Conservation (phyloP, 2,797 vertebrate genomes). For the Sebastes diaconus region DNA sequence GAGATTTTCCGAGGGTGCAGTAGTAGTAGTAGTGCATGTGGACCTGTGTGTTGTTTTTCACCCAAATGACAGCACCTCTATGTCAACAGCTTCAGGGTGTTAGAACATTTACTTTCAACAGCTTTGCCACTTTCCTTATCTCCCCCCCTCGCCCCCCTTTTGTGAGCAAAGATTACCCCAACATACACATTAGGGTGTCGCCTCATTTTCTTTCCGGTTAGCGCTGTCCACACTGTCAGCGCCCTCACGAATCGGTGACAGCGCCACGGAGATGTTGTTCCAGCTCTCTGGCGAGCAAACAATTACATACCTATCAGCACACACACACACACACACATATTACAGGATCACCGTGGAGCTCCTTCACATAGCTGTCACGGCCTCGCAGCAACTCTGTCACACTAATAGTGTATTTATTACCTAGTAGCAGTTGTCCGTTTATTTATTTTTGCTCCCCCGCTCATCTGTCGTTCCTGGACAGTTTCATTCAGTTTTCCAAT, state of each 20-base stretch:
- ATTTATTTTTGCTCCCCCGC: slow-evolving; percentile 12
- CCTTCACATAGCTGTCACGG: slow-evolving; percentile 15
- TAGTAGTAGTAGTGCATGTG: not conserved
- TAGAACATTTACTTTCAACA: not conserved
- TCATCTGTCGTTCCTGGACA: slow-evolving; percentile 29
- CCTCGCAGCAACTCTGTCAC: slow-evolving; percentile 14
- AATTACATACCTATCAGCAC: not conserved
- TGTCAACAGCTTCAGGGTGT: not conserved
- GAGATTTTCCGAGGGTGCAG: slow-evolving; percentile 23
- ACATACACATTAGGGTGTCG: not conserved
- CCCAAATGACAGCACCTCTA: not conserved
- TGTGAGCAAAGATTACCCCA: slow-evolving; percentile 1
- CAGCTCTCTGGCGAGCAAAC: not conserved
- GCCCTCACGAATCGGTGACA: not conserved
- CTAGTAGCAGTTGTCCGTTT: slow-evolving; percentile 4
- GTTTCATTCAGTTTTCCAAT: slow-evolving; percentile 49
- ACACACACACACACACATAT: not conserved
- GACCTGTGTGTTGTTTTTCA: not conserved
- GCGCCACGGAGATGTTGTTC: not conserved
- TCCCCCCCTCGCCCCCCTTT: not conserved
- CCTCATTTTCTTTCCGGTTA: not conserved
- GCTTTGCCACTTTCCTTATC: slow-evolving; percentile 9
- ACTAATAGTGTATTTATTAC: slow-evolving; percentile 37
- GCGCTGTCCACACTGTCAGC: not conserved
- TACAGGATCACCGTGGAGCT: not conserved